phyloP scores from a whole-genome alignment of 1,140 invertebrate species.

The Bombus turneri region DNA sequence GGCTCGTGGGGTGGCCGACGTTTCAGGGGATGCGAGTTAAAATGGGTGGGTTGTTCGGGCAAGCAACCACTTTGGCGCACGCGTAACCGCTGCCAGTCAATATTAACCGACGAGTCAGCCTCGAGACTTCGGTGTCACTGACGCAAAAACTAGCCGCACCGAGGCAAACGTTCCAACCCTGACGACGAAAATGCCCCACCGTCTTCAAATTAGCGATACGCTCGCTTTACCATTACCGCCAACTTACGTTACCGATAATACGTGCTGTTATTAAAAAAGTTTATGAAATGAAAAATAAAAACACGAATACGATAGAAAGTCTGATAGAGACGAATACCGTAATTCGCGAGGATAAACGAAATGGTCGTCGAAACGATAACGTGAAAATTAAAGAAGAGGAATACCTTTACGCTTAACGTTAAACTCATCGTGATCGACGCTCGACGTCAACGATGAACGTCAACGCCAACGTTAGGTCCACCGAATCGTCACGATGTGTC shows the following conservation, averaged over 20 bases:
- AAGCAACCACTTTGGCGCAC: conserved; percentile 75
- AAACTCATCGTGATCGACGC: no score
- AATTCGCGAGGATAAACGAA: neutral
- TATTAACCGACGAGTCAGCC: conserved; percentile 78
- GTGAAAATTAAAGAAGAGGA: no score
- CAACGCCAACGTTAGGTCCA: no score
- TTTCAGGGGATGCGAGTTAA: conserved; percentile 69
- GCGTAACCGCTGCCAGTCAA: conserved; percentile 79
- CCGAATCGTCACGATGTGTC: no score
- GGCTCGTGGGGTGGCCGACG: conserved; percentile 52
- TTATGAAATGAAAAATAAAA: neutral
- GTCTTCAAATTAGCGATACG: neutral
- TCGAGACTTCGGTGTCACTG: conserved; percentile 69
- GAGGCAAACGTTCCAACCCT: conserved; percentile 13
- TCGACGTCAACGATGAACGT: no score
- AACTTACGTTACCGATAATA: neutral
- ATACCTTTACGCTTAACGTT: no score
- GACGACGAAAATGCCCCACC: neutral
- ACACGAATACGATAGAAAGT: neutral
- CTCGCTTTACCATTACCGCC: no score
- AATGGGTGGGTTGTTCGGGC: conserved; percentile 68
- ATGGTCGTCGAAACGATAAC: no score
- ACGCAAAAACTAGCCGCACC: conserved; percentile 54
- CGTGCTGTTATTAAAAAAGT: neutral
- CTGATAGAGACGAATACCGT: neutral